These are phyloP conservation scores for Rhincodon typus DNA, from an alignment of 2,797 vertebrate species.

Conservation along the genomic window DNA sequence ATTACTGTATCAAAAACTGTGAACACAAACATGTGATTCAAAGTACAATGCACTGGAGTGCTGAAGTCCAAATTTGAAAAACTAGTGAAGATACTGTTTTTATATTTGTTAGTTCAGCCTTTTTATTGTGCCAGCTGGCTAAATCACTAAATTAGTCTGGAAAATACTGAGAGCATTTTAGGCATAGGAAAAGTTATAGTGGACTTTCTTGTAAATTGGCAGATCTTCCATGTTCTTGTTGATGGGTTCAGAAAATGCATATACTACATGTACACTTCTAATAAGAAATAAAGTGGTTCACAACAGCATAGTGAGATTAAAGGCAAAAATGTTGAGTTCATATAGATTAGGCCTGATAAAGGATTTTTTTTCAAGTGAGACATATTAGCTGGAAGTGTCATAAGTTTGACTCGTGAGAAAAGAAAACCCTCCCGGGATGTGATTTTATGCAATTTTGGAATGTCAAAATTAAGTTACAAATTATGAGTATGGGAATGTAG, in stretches of 20 bases:
- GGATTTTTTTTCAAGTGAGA: neutral
- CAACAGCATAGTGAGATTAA: neutral
- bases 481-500: neutral
- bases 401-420: neutral
- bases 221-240: neutral
- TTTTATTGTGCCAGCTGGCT: neutral
- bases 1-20: neutral
- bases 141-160: neutral
- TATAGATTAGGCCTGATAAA: neutral
- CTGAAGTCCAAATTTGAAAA: neutral
- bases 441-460: neutral
- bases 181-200: neutral
- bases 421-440: neutral
- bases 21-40: neutral
- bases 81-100: neutral
- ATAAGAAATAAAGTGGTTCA: neutral
- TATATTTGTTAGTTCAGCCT: neutral
- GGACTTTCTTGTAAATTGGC: neutral
- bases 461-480: neutral
- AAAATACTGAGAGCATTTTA: neutral
- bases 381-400: neutral
- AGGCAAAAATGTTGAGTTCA: neutral
- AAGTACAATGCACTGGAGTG: neutral
- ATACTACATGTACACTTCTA: neutral
- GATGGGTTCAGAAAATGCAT: neutral